These are phyloP conservation scores for Nemotelus nigrinus DNA, from an alignment of 2,888 invertebrate genomes.

Conservation along the genomic window DNA sequence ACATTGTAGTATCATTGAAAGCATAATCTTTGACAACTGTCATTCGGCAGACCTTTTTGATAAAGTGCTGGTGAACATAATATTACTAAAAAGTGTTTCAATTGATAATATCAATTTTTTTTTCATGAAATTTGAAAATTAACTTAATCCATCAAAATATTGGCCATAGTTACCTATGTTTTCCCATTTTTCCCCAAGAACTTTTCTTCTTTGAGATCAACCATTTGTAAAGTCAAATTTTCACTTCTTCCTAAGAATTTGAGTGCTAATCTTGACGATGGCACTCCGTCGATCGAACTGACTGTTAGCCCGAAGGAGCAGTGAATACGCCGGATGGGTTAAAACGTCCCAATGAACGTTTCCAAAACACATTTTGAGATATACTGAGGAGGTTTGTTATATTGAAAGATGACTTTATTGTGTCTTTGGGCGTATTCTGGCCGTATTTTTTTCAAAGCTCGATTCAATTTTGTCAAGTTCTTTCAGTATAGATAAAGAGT, in stretches of 20 bases:
- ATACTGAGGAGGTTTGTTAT: background rate
- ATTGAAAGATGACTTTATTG: background rate
- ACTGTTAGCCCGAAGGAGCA: background rate
- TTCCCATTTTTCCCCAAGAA: slow-evolving; percentile 6
- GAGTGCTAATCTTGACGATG: background rate
- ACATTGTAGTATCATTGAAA: no score
- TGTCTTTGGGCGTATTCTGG: slow-evolving; percentile 8
- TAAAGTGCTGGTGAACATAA: no score
- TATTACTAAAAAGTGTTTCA: no score
- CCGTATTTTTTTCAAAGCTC: slow-evolving; percentile 2
- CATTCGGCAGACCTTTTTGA: no score
- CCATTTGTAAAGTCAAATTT: slow-evolving; percentile 11
- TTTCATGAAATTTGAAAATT: no score
- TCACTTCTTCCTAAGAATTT: background rate
- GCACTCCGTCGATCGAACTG: background rate
- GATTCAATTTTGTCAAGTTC: background rate
- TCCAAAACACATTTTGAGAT: background rate
- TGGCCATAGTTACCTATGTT: background rate
- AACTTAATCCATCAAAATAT: background rate
- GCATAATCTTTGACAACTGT: no score
- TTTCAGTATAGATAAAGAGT: background rate
- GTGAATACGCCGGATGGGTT: background rate
- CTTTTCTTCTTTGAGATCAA: background rate
- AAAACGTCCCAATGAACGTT: background rate
- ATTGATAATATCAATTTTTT: no score